These are phyloP conservation scores for Popillia japonica DNA, from an alignment of 1,140 invertebrate genomes.

Conservation along the genomic window DNA sequence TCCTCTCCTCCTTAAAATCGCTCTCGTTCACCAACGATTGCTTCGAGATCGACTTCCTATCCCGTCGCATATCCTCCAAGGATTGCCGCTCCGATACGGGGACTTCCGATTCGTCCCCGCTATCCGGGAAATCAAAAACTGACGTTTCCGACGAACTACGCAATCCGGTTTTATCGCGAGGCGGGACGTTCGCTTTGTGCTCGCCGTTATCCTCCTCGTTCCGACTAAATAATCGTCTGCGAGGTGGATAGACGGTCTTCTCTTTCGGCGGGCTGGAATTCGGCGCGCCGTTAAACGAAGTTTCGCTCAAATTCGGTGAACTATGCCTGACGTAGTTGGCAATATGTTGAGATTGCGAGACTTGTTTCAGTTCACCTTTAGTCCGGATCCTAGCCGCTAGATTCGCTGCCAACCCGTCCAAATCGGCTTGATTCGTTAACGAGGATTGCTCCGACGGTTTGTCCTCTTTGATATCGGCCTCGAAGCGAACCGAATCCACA, in stretches of 20 bases:
- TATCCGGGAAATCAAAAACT: constrained; percentile 71
- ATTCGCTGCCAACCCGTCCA: constrained; percentile 66
- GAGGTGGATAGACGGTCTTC: constrained; percentile 58
- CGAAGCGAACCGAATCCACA: constrained; percentile 67
- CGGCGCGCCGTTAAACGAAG: constrained; percentile 44
- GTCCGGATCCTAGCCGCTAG: constrained; percentile 79
- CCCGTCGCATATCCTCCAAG: constrained; percentile 65
- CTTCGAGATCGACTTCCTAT: constrained; percentile 64
- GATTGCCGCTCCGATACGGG: constrained; percentile 67
- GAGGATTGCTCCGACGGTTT: constrained; percentile 47
- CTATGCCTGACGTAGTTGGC: constrained; percentile 39
- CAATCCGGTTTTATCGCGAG: constrained; percentile 62
- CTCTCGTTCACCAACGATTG: constrained; percentile 39
- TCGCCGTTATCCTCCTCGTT: constrained; percentile 61
- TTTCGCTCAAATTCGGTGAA: constrained; percentile 21
- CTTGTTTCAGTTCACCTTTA: constrained; percentile 83
- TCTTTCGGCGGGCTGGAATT: constrained; percentile 64
- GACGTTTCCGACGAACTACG: constrained; percentile 70
- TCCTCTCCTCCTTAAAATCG: constrained; percentile 46
- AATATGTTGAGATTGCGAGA: constrained; percentile 59
- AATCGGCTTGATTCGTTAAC: constrained; percentile 53
- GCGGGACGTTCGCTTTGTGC: constrained; percentile 50
- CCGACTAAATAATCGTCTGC: constrained; percentile 63
- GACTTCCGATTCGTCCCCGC: constrained; percentile 68
- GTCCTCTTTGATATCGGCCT: constrained; percentile 57